A percentile compares a stretch with the other conserved stretches of the same genome.
phyloP scores from a whole-genome alignment of 2,888 invertebrate genomes.

The Ectobius pallidus region DNA sequence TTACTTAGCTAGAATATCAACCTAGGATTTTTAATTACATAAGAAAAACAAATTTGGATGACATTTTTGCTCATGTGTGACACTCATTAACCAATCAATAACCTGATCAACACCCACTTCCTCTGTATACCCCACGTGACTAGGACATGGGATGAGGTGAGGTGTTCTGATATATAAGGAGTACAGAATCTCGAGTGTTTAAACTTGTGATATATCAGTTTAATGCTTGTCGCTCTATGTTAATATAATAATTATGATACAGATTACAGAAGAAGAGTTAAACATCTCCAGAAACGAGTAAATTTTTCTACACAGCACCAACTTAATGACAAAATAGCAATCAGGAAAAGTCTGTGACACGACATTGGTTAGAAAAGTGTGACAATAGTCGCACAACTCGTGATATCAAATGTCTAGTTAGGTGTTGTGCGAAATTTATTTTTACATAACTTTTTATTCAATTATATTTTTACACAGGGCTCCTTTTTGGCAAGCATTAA shows the following conservation, averaged over 20 bases:
- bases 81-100: no score
- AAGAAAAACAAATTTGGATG: no score
- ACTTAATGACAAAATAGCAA: conserved; percentile 33
- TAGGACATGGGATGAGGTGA: not conserved
- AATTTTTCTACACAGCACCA: conserved; percentile 34
- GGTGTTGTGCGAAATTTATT: conserved; percentile 25
- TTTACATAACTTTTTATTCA: not conserved
- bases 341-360: conserved; percentile 22
- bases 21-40: no score
- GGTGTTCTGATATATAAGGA: no score
- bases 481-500: conserved; percentile 24
- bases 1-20: no score
- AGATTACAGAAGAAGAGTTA: conserved; percentile 39
- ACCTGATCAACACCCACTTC: no score
- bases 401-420: conserved; percentile 27
- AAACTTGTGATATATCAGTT: conserved; percentile 43
- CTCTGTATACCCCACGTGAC: no score
- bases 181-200: not conserved
- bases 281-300: conserved; percentile 24
- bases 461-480: conserved; percentile 15
- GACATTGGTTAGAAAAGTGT: conserved; percentile 13
- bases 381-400: conserved; percentile 22
- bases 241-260: conserved; percentile 39
- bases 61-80: no score
- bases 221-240: conserved; percentile 40